phyloP scores from a whole-genome alignment of 1,140 invertebrate species.

The Sarcophaga bullata region DNA sequence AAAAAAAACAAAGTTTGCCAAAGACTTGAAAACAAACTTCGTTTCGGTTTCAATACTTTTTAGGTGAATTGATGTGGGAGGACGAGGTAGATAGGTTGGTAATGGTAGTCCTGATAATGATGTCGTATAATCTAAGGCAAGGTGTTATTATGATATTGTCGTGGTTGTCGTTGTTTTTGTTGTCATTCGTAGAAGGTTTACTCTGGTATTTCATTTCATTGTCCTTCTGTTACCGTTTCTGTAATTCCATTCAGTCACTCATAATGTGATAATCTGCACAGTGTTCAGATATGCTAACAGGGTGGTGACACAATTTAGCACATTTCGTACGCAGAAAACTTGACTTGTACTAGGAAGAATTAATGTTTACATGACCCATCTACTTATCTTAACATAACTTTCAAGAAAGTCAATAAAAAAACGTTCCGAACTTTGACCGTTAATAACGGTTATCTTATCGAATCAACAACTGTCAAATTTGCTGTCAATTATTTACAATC shows the following conservation, averaged over 20 bases:
- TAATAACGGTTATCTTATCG: no score
- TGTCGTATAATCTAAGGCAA: neutral
- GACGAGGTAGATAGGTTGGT: neutral
- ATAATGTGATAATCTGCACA: constrained; percentile 2
- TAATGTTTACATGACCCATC: no score
- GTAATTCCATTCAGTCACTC: neutral
- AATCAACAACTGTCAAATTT: no score
- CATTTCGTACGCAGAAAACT: no score
- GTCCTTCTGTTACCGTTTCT: neutral
- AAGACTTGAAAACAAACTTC: neutral
- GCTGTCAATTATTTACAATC: no score
- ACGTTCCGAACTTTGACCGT: no score
- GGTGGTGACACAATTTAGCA: no score
- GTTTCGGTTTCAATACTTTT: neutral
- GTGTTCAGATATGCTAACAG: neutral
- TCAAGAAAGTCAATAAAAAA: no score
- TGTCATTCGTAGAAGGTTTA: constrained; percentile 18
- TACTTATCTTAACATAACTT: no score
- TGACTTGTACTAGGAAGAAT: no score
- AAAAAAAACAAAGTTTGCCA: neutral
- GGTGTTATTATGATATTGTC: constrained; percentile 28
- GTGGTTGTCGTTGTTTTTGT: constrained; percentile 14
- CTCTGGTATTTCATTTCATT: constrained; percentile 23
- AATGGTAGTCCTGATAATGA: constrained; percentile 1
- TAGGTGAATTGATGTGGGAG: neutral